Evolutionary conservation across 2,113 vertebrate genomes (phyloP).

Genomic region (Chinchilla lanigera): DNA sequence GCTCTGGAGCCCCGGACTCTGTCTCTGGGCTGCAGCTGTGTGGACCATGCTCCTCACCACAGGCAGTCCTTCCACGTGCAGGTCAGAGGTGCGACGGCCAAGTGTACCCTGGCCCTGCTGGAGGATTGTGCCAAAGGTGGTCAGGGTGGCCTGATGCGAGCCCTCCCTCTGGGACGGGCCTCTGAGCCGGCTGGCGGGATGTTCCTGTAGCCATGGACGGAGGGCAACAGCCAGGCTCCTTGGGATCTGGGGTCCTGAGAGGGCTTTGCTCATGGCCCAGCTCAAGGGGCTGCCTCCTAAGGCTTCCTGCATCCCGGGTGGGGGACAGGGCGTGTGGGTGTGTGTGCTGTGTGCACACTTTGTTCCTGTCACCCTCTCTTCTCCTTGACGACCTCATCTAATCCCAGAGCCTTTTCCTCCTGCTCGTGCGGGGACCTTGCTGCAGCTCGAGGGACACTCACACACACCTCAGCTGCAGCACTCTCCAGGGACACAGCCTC

Average conservation of each 20-base stretch:
- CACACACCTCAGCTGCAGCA: too few relatives aligned
- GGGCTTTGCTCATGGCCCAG: too few relatives aligned
- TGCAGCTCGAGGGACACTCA: not conserved
- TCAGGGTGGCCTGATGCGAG: not conserved
- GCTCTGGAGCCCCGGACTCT: not conserved
- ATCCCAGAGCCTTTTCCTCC: not conserved
- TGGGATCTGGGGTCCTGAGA: not conserved
- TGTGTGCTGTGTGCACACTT: not conserved
- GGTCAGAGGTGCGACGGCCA: not conserved
- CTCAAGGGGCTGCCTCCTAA: not conserved
- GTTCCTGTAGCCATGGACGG: not conserved
- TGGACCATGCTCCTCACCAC: too few relatives aligned
- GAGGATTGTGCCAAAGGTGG: not conserved
- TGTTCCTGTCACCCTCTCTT: not conserved
- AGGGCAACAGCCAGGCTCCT: too few relatives aligned
- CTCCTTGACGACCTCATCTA: not conserved
- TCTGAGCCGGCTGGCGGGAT: not conserved
- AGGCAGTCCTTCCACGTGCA: not conserved
- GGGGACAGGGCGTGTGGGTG: too few relatives aligned
- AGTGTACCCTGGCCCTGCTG: accelerated
- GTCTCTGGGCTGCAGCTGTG: not conserved
- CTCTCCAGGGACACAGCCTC: not conserved
- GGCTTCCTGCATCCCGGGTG: not conserved
- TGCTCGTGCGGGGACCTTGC: not conserved
- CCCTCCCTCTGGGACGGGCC: not conserved